Evolutionary conservation across 2,797 vertebrate species (phyloP).

Genomic region (Cottoperca gobio): DNA sequence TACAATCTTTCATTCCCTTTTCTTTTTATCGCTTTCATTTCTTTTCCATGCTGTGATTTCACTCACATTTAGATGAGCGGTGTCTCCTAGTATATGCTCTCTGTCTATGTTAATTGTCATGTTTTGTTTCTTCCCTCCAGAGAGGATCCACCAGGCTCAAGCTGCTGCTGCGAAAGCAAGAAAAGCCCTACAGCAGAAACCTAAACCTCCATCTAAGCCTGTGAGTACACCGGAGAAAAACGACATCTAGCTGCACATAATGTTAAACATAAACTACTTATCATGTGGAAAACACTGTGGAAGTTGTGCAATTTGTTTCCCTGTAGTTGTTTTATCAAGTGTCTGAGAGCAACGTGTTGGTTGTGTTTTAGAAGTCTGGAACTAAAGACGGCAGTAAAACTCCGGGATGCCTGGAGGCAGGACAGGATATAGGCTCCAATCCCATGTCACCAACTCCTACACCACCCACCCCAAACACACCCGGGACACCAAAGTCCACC

Average conservation of each 20-base stretch:
- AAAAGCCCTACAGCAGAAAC: slow-evolving; percentile 97
- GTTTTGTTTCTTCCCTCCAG: slow-evolving; percentile 74
- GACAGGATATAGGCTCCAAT: slow-evolving; percentile 81
- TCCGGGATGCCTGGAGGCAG: slow-evolving; percentile 77
- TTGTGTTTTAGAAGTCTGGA: slow-evolving; percentile 88
- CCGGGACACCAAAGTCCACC: slow-evolving; percentile 91
- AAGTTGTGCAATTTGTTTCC: not conserved
- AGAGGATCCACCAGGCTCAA: slow-evolving; percentile 97
- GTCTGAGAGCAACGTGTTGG: not conserved
- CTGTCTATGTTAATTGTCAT: not conserved
- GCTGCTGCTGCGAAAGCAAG: slow-evolving; percentile 97
- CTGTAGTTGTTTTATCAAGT: not conserved
- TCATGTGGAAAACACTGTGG: not conserved
- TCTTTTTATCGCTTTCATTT: not conserved
- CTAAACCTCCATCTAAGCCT: slow-evolving; percentile 93
- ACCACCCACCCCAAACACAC: slow-evolving; percentile 87
- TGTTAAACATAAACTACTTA: not conserved
- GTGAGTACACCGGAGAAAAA: slow-evolving; percentile 81
- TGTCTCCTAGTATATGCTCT: not conserved
- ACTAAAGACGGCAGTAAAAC: slow-evolving; percentile 91
- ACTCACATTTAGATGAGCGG: not conserved
- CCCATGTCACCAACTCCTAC: slow-evolving; percentile 87
- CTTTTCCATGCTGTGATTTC: not conserved
- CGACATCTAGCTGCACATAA: not conserved
- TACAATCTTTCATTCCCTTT: not conserved